These are phyloP conservation scores for Drosophila prosaltans DNA, from an alignment of 1,140 invertebrate genomes.

Conservation along the genomic window DNA sequence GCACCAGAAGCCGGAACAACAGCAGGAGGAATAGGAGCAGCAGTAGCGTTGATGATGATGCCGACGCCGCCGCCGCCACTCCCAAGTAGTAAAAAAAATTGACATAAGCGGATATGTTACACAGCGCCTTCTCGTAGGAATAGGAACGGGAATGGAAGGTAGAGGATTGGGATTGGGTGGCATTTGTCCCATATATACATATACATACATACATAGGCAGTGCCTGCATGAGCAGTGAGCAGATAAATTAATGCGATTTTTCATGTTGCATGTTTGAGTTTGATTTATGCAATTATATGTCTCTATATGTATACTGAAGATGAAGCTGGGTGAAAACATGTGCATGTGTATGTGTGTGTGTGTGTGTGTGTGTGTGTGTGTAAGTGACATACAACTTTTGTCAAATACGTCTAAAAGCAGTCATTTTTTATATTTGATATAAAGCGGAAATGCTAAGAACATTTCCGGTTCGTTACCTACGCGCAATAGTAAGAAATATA, in stretches of 20 bases:
- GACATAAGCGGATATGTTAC: conserved; percentile 81
- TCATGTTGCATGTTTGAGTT: conserved; percentile 82
- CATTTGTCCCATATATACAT: conserved; percentile 16
- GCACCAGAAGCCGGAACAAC: conserved; percentile 6
- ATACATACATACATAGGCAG: conserved; percentile 49
- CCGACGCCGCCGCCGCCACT: conserved; percentile 24
- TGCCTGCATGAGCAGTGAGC: conserved; percentile 64
- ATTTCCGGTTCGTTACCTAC: conserved; percentile 73
- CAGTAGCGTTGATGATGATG: conserved; percentile 60
- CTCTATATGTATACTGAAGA: conserved; percentile 37
- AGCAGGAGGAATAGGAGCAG: conserved; percentile 12
- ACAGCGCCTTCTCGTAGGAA: conserved; percentile 60
- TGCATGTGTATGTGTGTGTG: conserved; percentile 24
- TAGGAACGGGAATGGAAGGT: neutral
- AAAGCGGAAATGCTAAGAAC: conserved; percentile 72
- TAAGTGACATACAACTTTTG: conserved; percentile 73
- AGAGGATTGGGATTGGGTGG: neutral
- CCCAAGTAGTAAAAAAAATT: conserved; percentile 65
- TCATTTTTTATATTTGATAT: conserved; percentile 77
- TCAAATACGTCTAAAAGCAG: conserved; percentile 79
- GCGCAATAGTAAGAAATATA: conserved; percentile 16
- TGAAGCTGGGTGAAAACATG: conserved; percentile 10
- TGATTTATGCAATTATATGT: conserved; percentile 82
- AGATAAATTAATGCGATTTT: conserved; percentile 83
- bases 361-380: conserved; percentile 28